Evolutionary conservation across 2,113 vertebrate species (phyloP).

Genomic region (Tympanuchus pallidicinctus): DNA sequence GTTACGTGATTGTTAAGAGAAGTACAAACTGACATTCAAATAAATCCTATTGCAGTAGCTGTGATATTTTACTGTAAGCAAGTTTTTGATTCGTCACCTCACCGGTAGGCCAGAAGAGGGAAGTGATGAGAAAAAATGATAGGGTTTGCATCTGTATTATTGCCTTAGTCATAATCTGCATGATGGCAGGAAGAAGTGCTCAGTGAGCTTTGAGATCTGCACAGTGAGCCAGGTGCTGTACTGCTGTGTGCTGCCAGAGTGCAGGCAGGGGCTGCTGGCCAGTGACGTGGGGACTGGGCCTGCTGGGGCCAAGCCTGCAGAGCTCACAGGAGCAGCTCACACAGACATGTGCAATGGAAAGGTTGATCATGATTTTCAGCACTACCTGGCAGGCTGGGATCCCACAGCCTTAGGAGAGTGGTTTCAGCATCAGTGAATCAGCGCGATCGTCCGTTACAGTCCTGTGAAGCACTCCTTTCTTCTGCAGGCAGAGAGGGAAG

Average conservation of each 20-base stretch:
- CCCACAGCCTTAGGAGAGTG: background rate
- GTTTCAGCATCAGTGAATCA: background rate
- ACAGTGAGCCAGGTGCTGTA: background rate
- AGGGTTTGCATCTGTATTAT: background rate
- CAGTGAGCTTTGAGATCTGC: background rate
- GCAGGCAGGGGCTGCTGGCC: background rate
- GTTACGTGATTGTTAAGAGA: background rate
- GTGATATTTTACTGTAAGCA: background rate
- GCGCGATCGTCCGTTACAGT: too few relatives aligned
- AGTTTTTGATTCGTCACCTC: background rate
- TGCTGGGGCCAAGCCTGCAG: rapidly evolving
- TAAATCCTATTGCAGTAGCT: background rate
- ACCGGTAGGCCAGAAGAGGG: background rate
- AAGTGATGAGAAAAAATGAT: background rate
- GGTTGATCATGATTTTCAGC: background rate
- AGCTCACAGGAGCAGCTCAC: background rate
- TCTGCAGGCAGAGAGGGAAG: background rate
- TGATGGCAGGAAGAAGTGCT: background rate
- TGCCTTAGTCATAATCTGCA: background rate
- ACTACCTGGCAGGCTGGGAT: background rate
- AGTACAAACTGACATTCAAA: background rate
- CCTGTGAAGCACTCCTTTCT: background rate
- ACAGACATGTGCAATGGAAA: background rate
- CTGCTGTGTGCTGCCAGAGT: background rate
- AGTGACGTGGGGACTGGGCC: background rate